A percentile compares a stretch with the other conserved stretches of the same genome.
phyloP scores from a whole-genome alignment of 2,113 vertebrate species.

The Salminus brasiliensis region DNA sequence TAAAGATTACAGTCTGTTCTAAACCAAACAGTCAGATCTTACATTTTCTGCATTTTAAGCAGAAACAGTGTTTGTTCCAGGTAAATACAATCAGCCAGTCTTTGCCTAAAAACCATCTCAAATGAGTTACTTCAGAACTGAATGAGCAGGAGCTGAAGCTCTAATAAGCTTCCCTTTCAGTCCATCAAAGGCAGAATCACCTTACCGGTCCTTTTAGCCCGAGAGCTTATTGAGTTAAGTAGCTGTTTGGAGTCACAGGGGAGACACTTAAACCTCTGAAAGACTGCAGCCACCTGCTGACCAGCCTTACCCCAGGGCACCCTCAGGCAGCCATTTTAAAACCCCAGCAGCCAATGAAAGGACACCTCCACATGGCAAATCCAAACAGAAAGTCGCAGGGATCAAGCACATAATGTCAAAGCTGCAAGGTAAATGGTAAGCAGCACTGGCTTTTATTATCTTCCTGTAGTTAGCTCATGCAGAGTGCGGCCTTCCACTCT shows the following conservation, averaged over 20 bases:
- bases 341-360: constrained; percentile 21
- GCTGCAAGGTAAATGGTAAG: constrained; percentile 62
- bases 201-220: constrained; percentile 58
- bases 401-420: constrained; percentile 59
- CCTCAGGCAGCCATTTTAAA: constrained; percentile 43
- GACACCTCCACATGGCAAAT: constrained; percentile 36
- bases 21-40: not conserved
- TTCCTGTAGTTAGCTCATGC: constrained; percentile 65
- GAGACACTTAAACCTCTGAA: constrained; percentile 62
- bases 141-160: constrained; percentile 15
- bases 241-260: constrained; percentile 60
- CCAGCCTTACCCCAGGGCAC: constrained; percentile 39
- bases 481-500: constrained; percentile 51
- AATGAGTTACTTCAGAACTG: constrained; percentile 31
- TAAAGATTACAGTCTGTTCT: not conserved
- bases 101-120: constrained; percentile 13
- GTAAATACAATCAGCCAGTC: constrained; percentile 1
- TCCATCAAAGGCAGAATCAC: constrained; percentile 58
- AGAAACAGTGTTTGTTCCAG: not conserved
- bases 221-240: constrained; percentile 65
- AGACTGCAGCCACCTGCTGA: constrained; percentile 62
- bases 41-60: not conserved
- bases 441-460: constrained; percentile 68
- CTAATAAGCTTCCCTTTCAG: constrained; percentile 19
- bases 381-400: constrained; percentile 55